Evolutionary conservation across 2,113 vertebrate genomes (phyloP).

Genomic region (Microtus ochrogaster): DNA sequence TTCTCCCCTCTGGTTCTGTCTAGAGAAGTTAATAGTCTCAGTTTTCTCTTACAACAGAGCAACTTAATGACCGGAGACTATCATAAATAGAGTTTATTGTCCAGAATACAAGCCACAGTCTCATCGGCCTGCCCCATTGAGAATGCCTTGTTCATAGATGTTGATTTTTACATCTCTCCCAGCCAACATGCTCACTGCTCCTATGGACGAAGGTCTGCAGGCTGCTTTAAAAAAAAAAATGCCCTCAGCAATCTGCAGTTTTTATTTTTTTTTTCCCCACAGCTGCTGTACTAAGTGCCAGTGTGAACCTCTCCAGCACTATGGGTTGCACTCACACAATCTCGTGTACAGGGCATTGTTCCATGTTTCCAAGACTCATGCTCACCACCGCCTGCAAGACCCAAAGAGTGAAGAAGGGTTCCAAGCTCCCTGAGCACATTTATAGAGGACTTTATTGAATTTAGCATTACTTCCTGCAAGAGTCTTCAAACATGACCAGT

Average conservation of each 20-base stretch:
- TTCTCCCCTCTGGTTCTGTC: slow-evolving; percentile 79
- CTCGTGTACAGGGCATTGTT: neutral
- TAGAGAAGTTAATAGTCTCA: slow-evolving; percentile 83
- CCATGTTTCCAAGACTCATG: neutral
- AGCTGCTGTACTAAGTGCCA: neutral
- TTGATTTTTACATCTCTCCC: slow-evolving; percentile 60
- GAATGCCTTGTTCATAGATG: slow-evolving; percentile 65
- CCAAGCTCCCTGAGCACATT: neutral
- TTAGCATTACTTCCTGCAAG: neutral
- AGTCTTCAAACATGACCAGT: too few species aligned
- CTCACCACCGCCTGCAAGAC: neutral
- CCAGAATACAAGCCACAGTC: slow-evolving; percentile 82
- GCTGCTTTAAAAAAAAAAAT: slow-evolving; percentile 48
- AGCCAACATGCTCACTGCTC: slow-evolving; percentile 36
- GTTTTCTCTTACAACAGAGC: slow-evolving; percentile 79
- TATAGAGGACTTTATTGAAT: slow-evolving; percentile 13
- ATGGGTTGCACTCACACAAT: neutral
- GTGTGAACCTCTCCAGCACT: neutral
- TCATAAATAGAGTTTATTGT: slow-evolving; percentile 84
- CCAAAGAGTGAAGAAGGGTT: slow-evolving; percentile 2
- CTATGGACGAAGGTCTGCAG: slow-evolving; percentile 47
- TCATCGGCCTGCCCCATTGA: slow-evolving; percentile 75
- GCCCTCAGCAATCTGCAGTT: neutral
- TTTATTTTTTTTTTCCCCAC: slow-evolving; percentile 16
- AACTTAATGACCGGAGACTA: slow-evolving; percentile 80